Evolutionary conservation across 1,140 invertebrate genomes (phyloP), one percentile per base, ranked within the genome.

Genomic region (Pseudomyrmex gracilis): DNA sequence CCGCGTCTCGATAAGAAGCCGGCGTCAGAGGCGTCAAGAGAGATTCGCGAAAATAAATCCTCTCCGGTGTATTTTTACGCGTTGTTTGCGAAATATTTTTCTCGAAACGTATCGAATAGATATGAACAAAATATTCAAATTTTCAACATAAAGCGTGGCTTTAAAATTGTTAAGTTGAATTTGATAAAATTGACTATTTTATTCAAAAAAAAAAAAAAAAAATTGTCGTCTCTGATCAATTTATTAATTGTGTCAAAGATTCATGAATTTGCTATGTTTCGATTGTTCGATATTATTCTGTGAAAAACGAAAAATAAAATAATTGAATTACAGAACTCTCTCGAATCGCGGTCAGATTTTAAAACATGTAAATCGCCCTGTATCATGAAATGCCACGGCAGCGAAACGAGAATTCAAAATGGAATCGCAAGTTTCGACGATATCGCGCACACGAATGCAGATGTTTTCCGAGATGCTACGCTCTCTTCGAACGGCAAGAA

Each of bases 1-100:
- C 17, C 58, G 51, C 66, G 51, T 47, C 45, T 49, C 34, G 77
- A 82, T 82, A 73, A 82, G 67, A 63, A 51, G 61, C 24, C 49
- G 66, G 20, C 68, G 53, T 76, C 63, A 22, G 63, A 67, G 49
- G 34, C 49, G 63, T 57, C 47, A 53, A 47, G 64, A 58, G 64
- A 58, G 34, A 34, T 2, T 70, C 64, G 51, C 12, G 53, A 24
- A 47, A 80, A 80, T 80, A 80, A 71, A 80, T 80, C 53, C 22
- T 80, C n/a, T 22, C 24, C 24, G 15, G 15, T 10, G 63, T 45
- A 24, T 43, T 51, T 53, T 47, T 76, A 9, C 34, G 53, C 60
- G 24, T 47, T 58, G 76, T 70, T 70, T 80, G 34, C 66, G 43
- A 49, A 70, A 70, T 53, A n/a, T 47, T n/a, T 58, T 17, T n/a